Evolutionary conservation across 2,113 vertebrate genomes (phyloP), one percentile per base, ranked within the genome.

Genomic region (Todiramphus chloris): DNA sequence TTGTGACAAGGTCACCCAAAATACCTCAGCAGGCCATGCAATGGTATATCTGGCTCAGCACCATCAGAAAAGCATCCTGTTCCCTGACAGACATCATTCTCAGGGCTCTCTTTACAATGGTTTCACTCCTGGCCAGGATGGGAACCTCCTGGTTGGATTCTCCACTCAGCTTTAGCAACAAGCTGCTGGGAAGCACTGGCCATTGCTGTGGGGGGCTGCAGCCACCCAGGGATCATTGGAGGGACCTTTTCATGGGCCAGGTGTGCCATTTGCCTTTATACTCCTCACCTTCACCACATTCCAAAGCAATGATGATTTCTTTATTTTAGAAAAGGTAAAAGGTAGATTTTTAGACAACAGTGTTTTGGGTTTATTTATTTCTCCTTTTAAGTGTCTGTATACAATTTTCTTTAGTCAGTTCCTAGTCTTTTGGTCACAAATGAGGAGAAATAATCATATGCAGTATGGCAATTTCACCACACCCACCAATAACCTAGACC

Each of bases 121-220:
- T 62, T 51, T 0, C 2, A 24, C 46, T 25, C 62, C 51, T n/a
- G 67, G 44, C 44, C 60, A 41, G 51, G 30, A 27, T 17, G 31
- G 67, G 39, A 12, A 41, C 10, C 41, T 82, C 56, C 94, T 79
- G 56, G 46, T 13, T 59, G 50, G 13, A 31, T 3, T 35, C 37
- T 30, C 31, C 6, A 37, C n/a, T 18, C 41, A 23, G 30, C 18
- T 7, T 19, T 2, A 14, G 31, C 70, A 53, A 5, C 0, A 5
- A 48, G 60, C 31, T 81, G 56, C 64, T 3, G 2, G 41, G 73
- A 44, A 84, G 35, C 44, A 21, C 37, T 33, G 60, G 10, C 46
- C 50, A 18, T 11, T 66, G 64, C 27, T 73, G 67, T 0, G 0
- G 50, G 53, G 48, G 68, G 15, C 48, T 48, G 67, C 81, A 87